Base-by-base conservation (phyloP, 2,888 invertebrate genomes). In the Prosopocoilus inquinatus region DNA sequence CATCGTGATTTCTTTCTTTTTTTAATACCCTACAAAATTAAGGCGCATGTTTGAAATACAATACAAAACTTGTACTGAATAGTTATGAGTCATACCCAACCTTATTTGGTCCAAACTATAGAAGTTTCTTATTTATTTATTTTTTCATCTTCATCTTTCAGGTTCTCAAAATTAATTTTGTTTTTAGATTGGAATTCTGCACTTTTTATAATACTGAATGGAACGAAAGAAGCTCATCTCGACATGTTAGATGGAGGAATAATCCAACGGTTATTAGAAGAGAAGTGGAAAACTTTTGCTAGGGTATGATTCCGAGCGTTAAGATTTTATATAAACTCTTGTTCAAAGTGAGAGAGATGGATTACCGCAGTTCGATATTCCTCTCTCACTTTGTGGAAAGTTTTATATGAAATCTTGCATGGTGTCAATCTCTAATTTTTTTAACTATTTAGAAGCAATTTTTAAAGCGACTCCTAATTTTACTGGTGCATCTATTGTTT, bases 251-350 rank as follows among this genome's bases (percentile, higher is more conserved):
- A 96, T 72, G 96, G 97, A 46, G 98, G 98, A 32, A 98, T 99
- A 53, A 97, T 99, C 70, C 96, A 97, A 74, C 86, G 96, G 69
- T 80, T 99, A 47, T 82, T 99, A 12, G 97, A 97, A 76, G 98
- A 99, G 78, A 99, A 99, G 77, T 99, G 99, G 99, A 97, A 98
- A 78, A 96, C 96, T 0, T 99, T 96, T 80, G 99, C 96, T 20
- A 85, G 91, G 79, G 94, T 94, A 81, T 71, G 79, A 55, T 32
- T 34, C 11, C 2, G n/a, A n/a, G n/a, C 1, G 9, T 20, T 32
- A 32, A 11, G 28, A 13, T 41, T 41, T 9, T 41, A 9, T 41
- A 7, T 32, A 47, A 36, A 16, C 33, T 7, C 4, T 46, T 33
- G 41, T 20, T n/a, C n/a, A n/a, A n/a, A n/a, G n/a, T n/a, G n/a